Evolutionary conservation across 2,113 vertebrate species (phyloP).

Genomic region (Ptilonorhynchus violaceus): DNA sequence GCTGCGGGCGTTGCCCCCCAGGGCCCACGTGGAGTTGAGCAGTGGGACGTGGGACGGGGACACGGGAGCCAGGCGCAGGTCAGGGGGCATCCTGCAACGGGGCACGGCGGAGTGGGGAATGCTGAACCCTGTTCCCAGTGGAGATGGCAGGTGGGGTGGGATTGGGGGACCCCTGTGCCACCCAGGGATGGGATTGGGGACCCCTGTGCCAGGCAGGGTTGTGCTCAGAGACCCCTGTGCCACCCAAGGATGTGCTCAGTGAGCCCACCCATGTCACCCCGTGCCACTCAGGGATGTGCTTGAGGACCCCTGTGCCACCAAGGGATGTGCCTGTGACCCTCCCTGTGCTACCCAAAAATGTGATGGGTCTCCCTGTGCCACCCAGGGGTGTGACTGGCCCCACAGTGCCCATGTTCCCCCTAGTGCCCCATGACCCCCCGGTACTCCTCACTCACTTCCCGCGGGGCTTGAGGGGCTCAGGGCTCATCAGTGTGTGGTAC

Average conservation of each 20-base stretch:
- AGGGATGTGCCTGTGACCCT: too few relatives aligned
- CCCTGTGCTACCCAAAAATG: accelerated
- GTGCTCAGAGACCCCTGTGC: too few relatives aligned
- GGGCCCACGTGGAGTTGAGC: background rate
- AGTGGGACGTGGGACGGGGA: background rate
- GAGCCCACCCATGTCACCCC: too few relatives aligned
- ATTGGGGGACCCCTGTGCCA: too few relatives aligned
- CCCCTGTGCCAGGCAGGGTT: background rate
- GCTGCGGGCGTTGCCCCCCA: background rate
- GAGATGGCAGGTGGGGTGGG: background rate
- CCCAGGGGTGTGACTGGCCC: background rate
- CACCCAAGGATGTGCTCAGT: too few relatives aligned
- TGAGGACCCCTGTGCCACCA: background rate
- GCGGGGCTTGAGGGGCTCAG: background rate
- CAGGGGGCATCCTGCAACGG: background rate
- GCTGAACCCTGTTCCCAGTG: accelerated
- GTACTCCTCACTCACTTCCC: background rate
- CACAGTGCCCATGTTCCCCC: background rate
- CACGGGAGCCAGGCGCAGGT: background rate
- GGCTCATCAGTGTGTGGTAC: background rate
- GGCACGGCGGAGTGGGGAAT: accelerated
- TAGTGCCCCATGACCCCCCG: background rate
- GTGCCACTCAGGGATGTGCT: background rate
- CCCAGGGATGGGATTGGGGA: too few relatives aligned
- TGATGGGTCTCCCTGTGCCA: background rate